These are phyloP conservation scores for Aphis craccivora DNA, from an alignment of 1,140 invertebrate genomes.

Conservation along the genomic window DNA sequence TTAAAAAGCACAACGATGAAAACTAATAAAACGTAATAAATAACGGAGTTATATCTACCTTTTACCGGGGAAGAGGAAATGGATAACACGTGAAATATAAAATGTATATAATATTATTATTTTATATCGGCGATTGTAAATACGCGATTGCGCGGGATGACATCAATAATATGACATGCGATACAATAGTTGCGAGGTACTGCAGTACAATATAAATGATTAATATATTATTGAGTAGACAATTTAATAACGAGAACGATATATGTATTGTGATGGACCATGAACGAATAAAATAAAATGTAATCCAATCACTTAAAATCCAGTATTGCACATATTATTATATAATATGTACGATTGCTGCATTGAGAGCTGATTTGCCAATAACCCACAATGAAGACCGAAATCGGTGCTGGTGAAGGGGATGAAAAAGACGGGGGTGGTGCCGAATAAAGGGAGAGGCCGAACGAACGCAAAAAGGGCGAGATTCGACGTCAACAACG, in stretches of 20 bases:
- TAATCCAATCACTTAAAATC: slow-evolving; percentile 14
- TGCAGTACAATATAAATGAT: neutral
- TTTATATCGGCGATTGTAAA: neutral
- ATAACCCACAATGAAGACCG: neutral
- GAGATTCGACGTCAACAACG: neutral
- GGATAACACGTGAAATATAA: slow-evolving; percentile 26
- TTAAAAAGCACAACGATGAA: neutral
- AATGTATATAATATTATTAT: neutral
- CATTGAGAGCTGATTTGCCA: neutral
- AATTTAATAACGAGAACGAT: neutral
- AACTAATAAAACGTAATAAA: slow-evolving; percentile 37
- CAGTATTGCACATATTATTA: neutral
- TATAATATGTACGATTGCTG: neutral
- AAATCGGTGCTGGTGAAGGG: neutral
- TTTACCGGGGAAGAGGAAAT: neutral
- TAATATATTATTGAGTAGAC: neutral
- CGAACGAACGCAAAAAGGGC: neutral
- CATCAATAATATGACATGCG: neutral
- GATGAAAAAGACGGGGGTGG: neutral
- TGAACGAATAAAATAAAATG: neutral
- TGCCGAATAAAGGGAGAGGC: neutral
- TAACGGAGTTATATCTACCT: neutral
- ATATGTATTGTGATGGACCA: neutral
- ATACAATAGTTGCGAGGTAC: neutral
- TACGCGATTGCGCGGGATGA: neutral